Base-by-base conservation (phyloP, 2,797 vertebrate genomes). In the Tokudaia muenninki region DNA sequence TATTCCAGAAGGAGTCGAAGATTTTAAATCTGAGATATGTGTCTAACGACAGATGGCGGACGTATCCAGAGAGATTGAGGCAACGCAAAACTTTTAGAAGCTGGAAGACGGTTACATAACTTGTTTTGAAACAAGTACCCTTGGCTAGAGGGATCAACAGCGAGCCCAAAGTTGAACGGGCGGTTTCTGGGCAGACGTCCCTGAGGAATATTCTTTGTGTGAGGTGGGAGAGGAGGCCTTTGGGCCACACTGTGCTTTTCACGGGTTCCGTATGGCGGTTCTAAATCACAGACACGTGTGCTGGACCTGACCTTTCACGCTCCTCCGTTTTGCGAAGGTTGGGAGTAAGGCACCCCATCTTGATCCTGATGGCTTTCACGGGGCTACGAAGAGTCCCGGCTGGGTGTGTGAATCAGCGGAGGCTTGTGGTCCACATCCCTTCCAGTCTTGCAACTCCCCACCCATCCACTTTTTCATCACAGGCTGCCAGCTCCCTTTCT, bases 61-160 rank as follows among this genome's bases (percentile, higher is more conserved):
- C 63, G 10, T 74, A 41, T 47, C 52, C 89, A 74, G 65, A 41
- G 41, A 92, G 63, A 29, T 6, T 7, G 26, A 81, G 55, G 52
- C 75, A 34, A 74, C 3, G 10, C 4, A 21, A 63, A 37, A 74
- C 0, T 3, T 63, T 74, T 52, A 21, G 13, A 75, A 12, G 22
- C n/a, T 47, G 17, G n/a, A 31, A 47, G 55, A 82, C 82, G 65
- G 29, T 92, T 88, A n/a, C 16, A 21, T 57, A 88, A 65, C 65
- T 65, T 57, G 29, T 92, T 82, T 55, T 44, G 90, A 81, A 81
- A 65, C 83, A 81, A 95, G 47, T 31, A 22, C 55, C 44, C 83
- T 75, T 67, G 83, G 90, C 67, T 82, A 11, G 29, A 26, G 52
- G 75, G 65, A 81, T n/a, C 55, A 63, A 31, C 44, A 87, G 21